Base-by-base conservation (phyloP, 2,113 vertebrate species). In the Burhinus bistriatus region DNA sequence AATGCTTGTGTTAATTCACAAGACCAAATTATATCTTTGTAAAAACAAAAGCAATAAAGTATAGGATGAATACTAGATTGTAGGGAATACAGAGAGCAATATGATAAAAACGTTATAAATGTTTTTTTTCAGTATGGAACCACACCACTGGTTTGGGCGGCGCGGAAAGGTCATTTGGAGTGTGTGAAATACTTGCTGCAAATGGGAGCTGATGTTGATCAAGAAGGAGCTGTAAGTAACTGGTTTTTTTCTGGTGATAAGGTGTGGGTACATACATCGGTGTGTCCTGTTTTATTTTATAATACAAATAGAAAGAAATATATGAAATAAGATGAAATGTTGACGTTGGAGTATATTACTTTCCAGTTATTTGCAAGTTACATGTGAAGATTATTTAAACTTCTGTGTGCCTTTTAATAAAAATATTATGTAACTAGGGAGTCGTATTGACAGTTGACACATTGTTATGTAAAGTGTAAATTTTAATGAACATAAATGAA, bases 191-290 rank as follows among this genome's bases (percentile, higher is more conserved):
- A 99, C 82, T 98, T 99, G 44, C 92, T 99, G 95, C 99, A 99
- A 78, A 99, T 99, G 87, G 99, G 99, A 65, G 99, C 99, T n/a
- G 99, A 99, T 92, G 99, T 99, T 80, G 99, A 99, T 96, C 99
- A 99, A 87, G 99, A 99, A 97, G 99, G 99, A 97, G 99, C 99
- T 72, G 99, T 99, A 96, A 97, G 99, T 98, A 94, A 58, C 51
- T 57, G 8, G 44, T 79, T 0, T 1, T 77, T 86, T 95, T 70
- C 22, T 6, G 9, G 21, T 70, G 38, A 15, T 73, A 59, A 73
- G 13, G 19, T 32, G 9, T 58, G 49, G 49, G 34, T 36, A 15
- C 27, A 2, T 68, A 64, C 5, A 34, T 73, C 30, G 61, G 2
- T 62, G 13, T 62, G 15, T 36, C 29, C 5, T 36, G 4, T 79